Evolutionary conservation across 2,797 vertebrate species (phyloP), one percentile per base, ranked within the genome.

Genomic region (Syngnathus rostellatus): DNA sequence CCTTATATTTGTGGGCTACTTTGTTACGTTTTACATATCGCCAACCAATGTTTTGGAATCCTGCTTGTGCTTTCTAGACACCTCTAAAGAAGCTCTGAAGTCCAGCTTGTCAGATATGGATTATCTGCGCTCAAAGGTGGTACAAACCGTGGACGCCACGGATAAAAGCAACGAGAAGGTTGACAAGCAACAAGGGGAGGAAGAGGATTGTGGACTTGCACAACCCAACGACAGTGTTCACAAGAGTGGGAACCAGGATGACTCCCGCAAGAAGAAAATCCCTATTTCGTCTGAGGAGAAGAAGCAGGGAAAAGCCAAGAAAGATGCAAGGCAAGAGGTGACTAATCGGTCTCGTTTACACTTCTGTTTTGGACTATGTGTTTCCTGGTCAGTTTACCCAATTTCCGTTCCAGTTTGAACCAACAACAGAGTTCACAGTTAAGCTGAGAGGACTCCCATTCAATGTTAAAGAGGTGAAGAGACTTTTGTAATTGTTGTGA

Each of bases 51-150:
- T 23, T 23, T 23, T 23, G 23, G 23, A 23, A 23, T 23, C 23
- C 23, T 23, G 23, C 23, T 23, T 23, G 40, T 71, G 62, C 40
- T 40, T 75, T 76, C 50, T 71, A 92, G 89, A 63, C 71, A 12
- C 71, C 31, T n/a, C 67, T 25, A 90, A 89, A 77, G 79, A 87
- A 65, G 89, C 90, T 6, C 70, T 89, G 50, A 87, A 89, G 79
- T 81, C 87, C 51, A 86, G 79, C 6, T 78, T 98, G 55, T 98
- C 96, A 0, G 97, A 98, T 82, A 95, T 97, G 95, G 96, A 98
- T 6, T 98, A 99, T 82, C 89, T 98, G 79, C 94, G 91, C 54
- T 96, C 94, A 21, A 99, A 98, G 78, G 81, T 96, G 79, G 92
- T 94, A 70, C 73, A 68, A 64, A 87, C 83, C 25, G 59, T 84